Conservation (phyloP, 2,888 invertebrate species). For the Cephus spinipes region DNA sequence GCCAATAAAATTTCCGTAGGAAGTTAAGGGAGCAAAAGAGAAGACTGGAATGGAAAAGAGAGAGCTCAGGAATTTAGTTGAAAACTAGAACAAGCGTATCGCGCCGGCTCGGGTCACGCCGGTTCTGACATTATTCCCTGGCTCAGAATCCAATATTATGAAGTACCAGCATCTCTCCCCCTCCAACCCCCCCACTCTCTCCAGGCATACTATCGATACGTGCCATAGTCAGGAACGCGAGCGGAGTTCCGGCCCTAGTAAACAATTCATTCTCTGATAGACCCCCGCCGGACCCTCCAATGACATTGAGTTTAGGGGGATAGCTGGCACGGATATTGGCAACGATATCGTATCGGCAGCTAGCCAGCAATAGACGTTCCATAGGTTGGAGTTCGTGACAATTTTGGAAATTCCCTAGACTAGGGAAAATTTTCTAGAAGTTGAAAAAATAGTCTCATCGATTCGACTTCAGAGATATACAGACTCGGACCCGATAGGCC, state of each 20-base stretch:
- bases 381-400: not conserved
- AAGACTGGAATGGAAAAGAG: not conserved
- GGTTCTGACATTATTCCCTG: conserved; percentile 1
- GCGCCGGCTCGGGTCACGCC: not conserved
- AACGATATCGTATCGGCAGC: not conserved
- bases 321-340: not conserved
- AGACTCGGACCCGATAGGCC: not conserved
- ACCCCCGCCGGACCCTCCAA: not conserved
- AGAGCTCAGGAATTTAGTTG: not conserved
- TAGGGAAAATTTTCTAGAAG: not conserved
- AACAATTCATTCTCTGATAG: not conserved
- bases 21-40: not conserved
- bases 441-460: not conserved
- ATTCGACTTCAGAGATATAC: not conserved
- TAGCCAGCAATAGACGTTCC: not conserved
- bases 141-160: conserved; percentile 7
- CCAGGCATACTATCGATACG: not conserved
- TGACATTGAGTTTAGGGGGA: not conserved
- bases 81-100: not conserved
- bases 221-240: not conserved
- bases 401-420: not conserved
- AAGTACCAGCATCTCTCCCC: not conserved
- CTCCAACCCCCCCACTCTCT: not conserved
- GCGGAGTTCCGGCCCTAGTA: not conserved
- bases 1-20: not conserved